Percentiles rank a stretch among this genome's conserved stretches.
Conservation (phyloP, 2,113 vertebrate species). For the Dromas ardeola region DNA sequence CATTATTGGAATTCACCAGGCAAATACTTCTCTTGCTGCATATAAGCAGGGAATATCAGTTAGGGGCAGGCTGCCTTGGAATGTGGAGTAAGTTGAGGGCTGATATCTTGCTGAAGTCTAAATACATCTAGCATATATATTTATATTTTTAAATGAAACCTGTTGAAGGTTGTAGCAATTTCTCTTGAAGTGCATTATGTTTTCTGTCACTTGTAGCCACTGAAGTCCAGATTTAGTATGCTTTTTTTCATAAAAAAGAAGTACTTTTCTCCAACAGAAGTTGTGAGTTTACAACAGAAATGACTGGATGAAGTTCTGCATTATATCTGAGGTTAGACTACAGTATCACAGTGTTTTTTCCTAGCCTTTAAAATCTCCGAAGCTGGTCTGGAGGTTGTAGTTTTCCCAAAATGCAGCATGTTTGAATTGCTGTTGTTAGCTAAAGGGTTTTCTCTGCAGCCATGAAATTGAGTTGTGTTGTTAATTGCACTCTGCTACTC, state of each 20-base stretch:
- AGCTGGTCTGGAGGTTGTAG: background rate
- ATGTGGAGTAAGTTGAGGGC: background rate
- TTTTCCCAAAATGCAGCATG: background rate
- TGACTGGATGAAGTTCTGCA: background rate
- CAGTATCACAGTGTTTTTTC: background rate
- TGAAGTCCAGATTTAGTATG: background rate
- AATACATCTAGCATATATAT: background rate
- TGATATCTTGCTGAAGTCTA: background rate
- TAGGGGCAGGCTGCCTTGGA: background rate
- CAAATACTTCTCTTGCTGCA: background rate
- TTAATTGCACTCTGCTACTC: background rate
- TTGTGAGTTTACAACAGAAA: background rate
- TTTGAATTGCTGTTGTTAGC: background rate
- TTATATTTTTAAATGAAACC: background rate
- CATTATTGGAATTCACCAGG: background rate
- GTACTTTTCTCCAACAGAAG: background rate
- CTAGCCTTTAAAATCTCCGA: background rate
- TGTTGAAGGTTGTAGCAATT: background rate
- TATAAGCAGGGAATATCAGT: fast-evolving
- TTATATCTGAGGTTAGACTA: background rate
- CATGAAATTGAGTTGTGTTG: background rate
- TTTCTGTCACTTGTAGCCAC: background rate
- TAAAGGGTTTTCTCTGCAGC: background rate
- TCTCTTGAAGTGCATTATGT: background rate
- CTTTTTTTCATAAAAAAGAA: background rate